These are phyloP conservation scores for Plecturocebus donacophilus DNA, from an alignment of 2,113 vertebrate species.

Conservation along the genomic window DNA sequence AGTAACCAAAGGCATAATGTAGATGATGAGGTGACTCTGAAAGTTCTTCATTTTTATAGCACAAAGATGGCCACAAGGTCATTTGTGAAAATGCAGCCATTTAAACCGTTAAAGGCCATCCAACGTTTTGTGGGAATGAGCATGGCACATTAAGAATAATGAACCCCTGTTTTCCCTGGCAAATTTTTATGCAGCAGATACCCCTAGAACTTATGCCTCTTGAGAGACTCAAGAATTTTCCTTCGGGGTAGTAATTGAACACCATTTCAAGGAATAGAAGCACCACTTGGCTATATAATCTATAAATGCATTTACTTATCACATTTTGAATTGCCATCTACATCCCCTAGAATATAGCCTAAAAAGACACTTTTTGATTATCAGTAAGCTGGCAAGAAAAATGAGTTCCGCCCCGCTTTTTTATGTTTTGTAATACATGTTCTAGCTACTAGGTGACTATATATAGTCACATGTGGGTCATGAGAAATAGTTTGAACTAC, in stretches of 20 bases:
- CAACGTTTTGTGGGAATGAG: neutral
- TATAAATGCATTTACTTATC: neutral
- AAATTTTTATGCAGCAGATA: constrained; percentile 5
- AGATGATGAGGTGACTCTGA: neutral
- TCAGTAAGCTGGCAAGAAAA: neutral
- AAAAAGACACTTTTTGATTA: constrained; percentile 7
- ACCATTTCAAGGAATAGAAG: neutral
- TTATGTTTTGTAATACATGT: neutral
- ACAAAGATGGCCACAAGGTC: neutral
- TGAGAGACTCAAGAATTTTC: neutral
- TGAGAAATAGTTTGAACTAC: neutral
- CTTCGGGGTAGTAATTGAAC: neutral
- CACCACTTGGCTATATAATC: neutral
- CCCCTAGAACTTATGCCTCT: neutral
- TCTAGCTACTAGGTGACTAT: neutral
- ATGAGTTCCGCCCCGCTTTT: neutral
- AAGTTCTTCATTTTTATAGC: neutral
- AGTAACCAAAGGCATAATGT: neutral
- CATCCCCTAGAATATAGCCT: neutral
- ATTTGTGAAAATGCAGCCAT: neutral
- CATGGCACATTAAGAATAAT: neutral
- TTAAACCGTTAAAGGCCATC: neutral
- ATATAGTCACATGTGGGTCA: neutral
- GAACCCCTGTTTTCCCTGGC: neutral
- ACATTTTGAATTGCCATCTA: neutral